Evolutionary conservation across 2,797 vertebrate species (phyloP), one percentile per base, ranked within the genome.

Genomic region (Zalophus californianus): DNA sequence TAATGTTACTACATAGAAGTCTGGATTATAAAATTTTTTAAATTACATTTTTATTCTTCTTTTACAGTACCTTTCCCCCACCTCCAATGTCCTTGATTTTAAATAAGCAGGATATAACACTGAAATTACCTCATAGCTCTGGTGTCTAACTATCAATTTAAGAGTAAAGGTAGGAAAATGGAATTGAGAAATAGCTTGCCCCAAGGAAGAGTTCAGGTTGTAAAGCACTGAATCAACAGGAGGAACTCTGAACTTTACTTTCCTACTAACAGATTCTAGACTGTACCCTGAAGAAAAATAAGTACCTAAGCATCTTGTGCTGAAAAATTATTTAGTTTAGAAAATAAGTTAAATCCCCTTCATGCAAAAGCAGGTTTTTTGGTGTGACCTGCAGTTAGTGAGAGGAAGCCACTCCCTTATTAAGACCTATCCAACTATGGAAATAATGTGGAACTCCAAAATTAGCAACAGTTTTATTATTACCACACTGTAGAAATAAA

Each of bases 391-490:
- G 72, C 98, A 96, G 95, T 94, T 90, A 94, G 95, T 54, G 70
- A 97, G 94, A 97, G 88, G 98, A 98, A 98, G 96, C 68, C 94
- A 98, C 96, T 97, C 95, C 95, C 96, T 98, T 98, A 98, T 98
- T 98, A 98, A 98, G 97, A 97, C 86, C 96, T 98, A 97, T 75
- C 97, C 98, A 98, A 98, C 96, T 98, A 98, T 95, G 96, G 94
- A 97, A 97, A 98, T 95, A 98, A 98, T 75, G 64, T 44, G 50
- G 91, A 87, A 80, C 90, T 97, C 96, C 97, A 98, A 98, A 98
- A 98, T 98, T 97, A 98, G 97, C 97, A 98, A 98, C 94, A 90
- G 95, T 98, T 98, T 98, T 98, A 98, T 98, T 98, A 98, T 97
- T 98, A 98, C 93, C 90, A 97, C 94, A 97, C 54, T 94, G 86